Percentiles rank a stretch among this genome's conserved stretches.
These are phyloP conservation scores for Gymnarchus niloticus DNA, from an alignment of 2,113 vertebrate genomes.

Conservation along the genomic window DNA sequence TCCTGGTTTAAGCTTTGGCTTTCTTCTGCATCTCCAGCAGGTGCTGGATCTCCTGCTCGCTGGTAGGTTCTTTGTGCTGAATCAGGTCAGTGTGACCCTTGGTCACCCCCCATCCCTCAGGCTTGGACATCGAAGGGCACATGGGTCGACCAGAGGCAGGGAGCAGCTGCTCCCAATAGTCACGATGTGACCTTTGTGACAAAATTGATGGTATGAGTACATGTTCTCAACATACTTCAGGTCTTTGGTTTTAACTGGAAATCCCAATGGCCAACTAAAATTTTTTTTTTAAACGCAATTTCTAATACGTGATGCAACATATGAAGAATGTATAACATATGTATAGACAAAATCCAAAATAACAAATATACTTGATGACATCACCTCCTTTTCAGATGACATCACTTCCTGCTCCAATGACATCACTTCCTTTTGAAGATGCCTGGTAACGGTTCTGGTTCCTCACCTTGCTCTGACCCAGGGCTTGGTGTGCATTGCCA, in stretches of 20 bases:
- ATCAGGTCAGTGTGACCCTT: slow-evolving; percentile 83
- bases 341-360: not conserved
- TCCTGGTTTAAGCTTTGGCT: not conserved
- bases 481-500: slow-evolving; percentile 94
- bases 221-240: not conserved
- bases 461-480: slow-evolving; percentile 95
- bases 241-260: not conserved
- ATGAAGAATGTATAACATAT: not conserved
- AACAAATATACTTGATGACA: not conserved
- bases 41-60: slow-evolving; percentile 74
- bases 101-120: slow-evolving; percentile 87
- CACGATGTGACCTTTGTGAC: slow-evolving; percentile 75
- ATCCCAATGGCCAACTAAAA: not conserved
- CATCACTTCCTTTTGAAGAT: too few relatives aligned
- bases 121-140: slow-evolving; percentile 75
- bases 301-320: not conserved
- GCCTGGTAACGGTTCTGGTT: slow-evolving; percentile 36
- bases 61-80: slow-evolving; percentile 90
- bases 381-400: too few relatives aligned
- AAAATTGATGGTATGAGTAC: not conserved
- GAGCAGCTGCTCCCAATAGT: slow-evolving; percentile 87
- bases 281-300: not conserved
- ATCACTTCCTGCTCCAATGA: too few relatives aligned
- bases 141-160: slow-evolving; percentile 85
- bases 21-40: slow-evolving; percentile 45